These are phyloP conservation scores for Neoarius graeffei DNA, from an alignment of 2,113 vertebrate species.

Conservation along the genomic window DNA sequence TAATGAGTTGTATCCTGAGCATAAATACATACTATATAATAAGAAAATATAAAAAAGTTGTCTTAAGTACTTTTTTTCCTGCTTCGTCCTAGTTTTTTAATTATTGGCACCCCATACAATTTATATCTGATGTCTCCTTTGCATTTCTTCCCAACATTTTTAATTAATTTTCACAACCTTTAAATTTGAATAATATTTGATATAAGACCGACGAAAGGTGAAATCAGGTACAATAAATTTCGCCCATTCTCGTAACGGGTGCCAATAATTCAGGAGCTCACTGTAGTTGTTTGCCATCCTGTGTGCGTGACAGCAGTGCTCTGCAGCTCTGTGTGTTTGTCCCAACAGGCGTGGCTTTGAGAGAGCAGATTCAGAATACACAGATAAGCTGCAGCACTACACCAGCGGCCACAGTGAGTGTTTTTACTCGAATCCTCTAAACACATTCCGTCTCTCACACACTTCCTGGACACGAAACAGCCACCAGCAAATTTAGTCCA, in stretches of 20 bases:
- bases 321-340: slow-evolving; percentile 60
- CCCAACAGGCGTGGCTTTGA: slow-evolving; percentile 97
- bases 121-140: neutral
- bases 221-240: neutral
- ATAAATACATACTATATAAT: neutral
- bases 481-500: neutral
- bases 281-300: neutral
- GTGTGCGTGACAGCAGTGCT: neutral
- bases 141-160: neutral
- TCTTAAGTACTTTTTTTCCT: neutral
- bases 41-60: neutral
- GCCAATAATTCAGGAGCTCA: slow-evolving; percentile 3
- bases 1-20: no score
- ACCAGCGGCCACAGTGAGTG: slow-evolving; percentile 99
- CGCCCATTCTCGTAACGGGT: neutral
- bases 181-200: neutral
- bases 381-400: slow-evolving; percentile 98
- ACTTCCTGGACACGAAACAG: neutral
- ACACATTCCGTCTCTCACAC: neutral
- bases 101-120: neutral
- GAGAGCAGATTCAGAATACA: slow-evolving; percentile 95
- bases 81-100: neutral
- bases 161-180: neutral
- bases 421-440: neutral
- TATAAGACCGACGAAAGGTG: neutral